Conservation (phyloP, 2,888 invertebrate species). For the Drosophila helvetica region DNA sequence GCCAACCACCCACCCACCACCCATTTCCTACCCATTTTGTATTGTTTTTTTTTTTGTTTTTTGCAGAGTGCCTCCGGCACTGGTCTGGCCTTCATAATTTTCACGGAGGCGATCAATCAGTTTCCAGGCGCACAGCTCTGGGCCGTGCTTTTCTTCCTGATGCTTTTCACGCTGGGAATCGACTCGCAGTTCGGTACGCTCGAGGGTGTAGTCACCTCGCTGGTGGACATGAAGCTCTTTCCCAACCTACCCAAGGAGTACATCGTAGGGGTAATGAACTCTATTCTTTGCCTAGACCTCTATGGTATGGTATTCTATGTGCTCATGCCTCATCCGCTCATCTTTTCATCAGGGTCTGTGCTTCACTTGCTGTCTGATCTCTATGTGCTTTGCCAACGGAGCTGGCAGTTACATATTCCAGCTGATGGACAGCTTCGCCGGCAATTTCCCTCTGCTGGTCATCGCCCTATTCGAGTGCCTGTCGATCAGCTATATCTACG, state of each 20-base stretch:
- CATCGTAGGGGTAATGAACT: constrained; percentile 87
- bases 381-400: constrained; percentile 96
- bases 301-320: too few relatives aligned
- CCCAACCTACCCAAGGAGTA: constrained; percentile 95
- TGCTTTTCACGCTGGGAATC: constrained; percentile 97
- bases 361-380: constrained; percentile 91
- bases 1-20: too few relatives aligned
- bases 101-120: constrained; percentile 98
- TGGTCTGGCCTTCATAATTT: constrained; percentile 97
- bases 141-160: constrained; percentile 97
- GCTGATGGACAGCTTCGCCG: constrained; percentile 96
- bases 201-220: constrained; percentile 97
- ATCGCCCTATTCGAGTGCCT: constrained; percentile 97
- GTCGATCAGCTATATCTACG: constrained; percentile 97
- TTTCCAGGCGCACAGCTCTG: constrained; percentile 98
- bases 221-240: constrained; percentile 97
- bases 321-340: background rate
- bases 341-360: constrained; percentile 86
- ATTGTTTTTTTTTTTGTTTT: background rate
- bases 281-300: too few relatives aligned
- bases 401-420: constrained; percentile 97
- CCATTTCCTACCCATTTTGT: background rate
- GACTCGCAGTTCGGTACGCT: constrained; percentile 98
- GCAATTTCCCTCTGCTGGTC: constrained; percentile 95
- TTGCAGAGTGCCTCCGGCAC: constrained; percentile 96